phyloP scores from a whole-genome alignment of 37 sponge, comb jelly and placozoan species.

The Chondrosia reniformis region DNA sequence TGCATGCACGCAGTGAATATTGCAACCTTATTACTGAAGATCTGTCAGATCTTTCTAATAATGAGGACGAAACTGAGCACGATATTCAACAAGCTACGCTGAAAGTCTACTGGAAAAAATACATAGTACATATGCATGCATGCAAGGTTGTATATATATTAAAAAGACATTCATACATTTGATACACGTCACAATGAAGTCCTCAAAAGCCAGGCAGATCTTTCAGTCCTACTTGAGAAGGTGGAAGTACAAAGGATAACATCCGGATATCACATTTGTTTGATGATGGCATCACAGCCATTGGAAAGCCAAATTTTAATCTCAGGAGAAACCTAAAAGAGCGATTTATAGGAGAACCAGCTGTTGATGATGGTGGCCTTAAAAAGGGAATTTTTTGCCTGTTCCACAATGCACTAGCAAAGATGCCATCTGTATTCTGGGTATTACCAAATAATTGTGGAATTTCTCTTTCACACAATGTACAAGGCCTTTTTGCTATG shows the following conservation, averaged over 20 bases:
- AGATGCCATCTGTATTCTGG: not conserved
- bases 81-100: not conserved
- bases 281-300: not conserved
- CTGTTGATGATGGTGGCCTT: slow-evolving; percentile 8
- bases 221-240: too few relatives aligned
- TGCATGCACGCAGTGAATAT: not conserved
- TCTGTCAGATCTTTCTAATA: not conserved
- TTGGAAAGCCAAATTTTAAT: not conserved
- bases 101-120: too few relatives aligned
- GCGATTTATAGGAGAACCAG: not conserved
- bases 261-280: not conserved
- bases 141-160: too few relatives aligned
- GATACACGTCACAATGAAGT: too few relatives aligned
- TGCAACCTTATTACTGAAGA: not conserved
- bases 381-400: not conserved
- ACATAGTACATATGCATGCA: too few relatives aligned
- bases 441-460: not conserved
- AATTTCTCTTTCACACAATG: not conserved
- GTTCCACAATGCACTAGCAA: not conserved
- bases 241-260: too few relatives aligned
- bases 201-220: too few relatives aligned
- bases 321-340: not conserved
- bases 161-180: too few relatives aligned
- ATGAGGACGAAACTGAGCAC: not conserved
- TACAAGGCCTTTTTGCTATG: not conserved